Percentiles rank a stretch among this genome's conserved stretches.
Conservation (phyloP, 2,888 invertebrate species). For the Uropetala carovei region DNA sequence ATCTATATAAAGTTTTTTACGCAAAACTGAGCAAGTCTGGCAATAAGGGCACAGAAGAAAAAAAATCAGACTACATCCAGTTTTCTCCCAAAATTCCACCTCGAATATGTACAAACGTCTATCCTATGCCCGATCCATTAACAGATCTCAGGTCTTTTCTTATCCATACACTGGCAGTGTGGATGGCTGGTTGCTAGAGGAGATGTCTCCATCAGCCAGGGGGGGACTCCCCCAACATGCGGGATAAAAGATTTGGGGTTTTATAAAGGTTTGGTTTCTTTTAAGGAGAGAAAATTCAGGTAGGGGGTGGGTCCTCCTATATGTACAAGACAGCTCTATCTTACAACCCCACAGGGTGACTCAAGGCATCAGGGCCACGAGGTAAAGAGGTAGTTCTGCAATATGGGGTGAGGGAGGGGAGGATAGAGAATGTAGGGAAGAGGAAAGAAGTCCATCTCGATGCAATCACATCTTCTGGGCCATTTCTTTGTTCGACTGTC, state of each 20-base stretch:
- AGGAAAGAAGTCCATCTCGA: background rate
- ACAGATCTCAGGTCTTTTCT: conserved; percentile 62
- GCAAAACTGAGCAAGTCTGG: conserved; percentile 52
- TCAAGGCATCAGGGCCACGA: conserved; percentile 60
- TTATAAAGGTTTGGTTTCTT: conserved; percentile 36
- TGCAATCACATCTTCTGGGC: background rate
- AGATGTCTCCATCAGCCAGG: conserved; percentile 25
- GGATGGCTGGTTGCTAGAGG: conserved; percentile 58
- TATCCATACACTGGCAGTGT: conserved; percentile 64
- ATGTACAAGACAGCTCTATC: conserved; percentile 58
- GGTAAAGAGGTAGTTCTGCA: conserved; percentile 62
- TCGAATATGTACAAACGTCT: conserved; percentile 55
- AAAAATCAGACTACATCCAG: conserved; percentile 33
- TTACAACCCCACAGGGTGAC: conserved; percentile 51
- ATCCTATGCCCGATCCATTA: conserved; percentile 59
- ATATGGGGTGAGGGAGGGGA: conserved; percentile 2
- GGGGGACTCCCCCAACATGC: conserved; percentile 25
- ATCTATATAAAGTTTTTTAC: conserved; percentile 37
- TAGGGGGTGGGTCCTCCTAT: conserved; percentile 38
- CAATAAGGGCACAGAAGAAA: conserved; percentile 19
- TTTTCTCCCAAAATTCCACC: conserved; percentile 47
- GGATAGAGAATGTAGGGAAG: background rate
- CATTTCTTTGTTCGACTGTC: background rate
- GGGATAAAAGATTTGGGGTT: conserved; percentile 41
- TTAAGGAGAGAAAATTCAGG: conserved; percentile 49